Base-by-base conservation (phyloP, 1,140 invertebrate species). In the Pogonus chalceus region DNA sequence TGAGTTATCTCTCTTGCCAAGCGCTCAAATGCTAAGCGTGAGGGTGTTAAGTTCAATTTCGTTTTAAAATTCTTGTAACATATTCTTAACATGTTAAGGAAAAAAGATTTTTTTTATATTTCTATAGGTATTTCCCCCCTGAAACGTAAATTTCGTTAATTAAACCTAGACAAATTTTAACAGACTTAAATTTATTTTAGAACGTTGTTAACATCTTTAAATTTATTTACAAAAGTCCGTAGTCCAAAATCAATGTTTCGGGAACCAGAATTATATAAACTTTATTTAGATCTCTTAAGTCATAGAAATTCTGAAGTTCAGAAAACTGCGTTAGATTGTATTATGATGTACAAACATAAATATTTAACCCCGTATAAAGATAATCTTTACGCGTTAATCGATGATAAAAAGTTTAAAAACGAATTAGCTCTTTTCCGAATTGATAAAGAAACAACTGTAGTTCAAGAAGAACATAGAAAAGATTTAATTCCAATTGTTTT, bases 331-430 rank as follows among this genome's bases (percentile, higher is more conserved):
- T 72, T 96, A 43, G 85, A 88, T 63, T 96, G 91, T 69, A 64
- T 96, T 2, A 73, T 91, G 53, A 82, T 83, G 2, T 96, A 94
- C 66, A 92, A 88, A 65, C 77, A 83, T 46, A 86, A 89, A 61
- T 81, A 79, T 60, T 58, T 95, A 4, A 66, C 72, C 0, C 83
- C 87, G 1, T 95, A 96, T 62, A 88, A 80, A 65, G 80, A 82
- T 18, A 79, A 88, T 64, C 66, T 96, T 7, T 78, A 82, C 55
- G 82, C 80, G 56, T 73, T 95, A 16, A 77, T 95, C 0, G 85
- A 93, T 65, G 91, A 95, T 46, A 88, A 88, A 57, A 88, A 87
- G 58, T 85, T 96, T 54, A 90, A 90, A 70, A 83, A 84, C 55
- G 90, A 92, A 69, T 64, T 96, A 0, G 79, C 81, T 0, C 72